A percentile compares a stretch with the other conserved stretches of the same genome.
Conservation (phyloP, 2,888 invertebrate genomes). For the Spodoptera picta region DNA sequence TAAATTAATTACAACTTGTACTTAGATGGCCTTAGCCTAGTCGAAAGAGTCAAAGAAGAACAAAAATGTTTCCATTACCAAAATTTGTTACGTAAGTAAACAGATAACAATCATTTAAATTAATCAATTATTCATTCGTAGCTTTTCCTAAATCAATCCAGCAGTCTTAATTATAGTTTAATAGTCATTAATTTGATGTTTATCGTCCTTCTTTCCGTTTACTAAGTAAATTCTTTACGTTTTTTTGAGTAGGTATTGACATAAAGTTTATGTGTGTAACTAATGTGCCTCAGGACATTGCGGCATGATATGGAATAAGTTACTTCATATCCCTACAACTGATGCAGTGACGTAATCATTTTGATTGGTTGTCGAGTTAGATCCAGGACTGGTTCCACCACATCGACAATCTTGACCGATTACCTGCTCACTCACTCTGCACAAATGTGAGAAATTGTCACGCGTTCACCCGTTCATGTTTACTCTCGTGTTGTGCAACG, state of each 20-base stretch:
- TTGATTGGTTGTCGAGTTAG: conserved; percentile 62
- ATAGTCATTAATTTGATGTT: conserved; percentile 1
- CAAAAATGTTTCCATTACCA: background rate
- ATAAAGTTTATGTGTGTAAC: conserved; percentile 20
- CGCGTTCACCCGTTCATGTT: conserved; percentile 32
- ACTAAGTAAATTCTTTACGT: conserved; percentile 9
- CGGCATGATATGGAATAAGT: conserved; percentile 50
- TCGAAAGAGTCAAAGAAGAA: too few relatives aligned
- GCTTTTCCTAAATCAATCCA: background rate
- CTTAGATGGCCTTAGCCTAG: too few relatives aligned
- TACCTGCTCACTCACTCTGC: conserved; percentile 49
- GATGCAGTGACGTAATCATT: conserved; percentile 62
- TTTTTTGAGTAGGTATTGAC: conserved; percentile 19
- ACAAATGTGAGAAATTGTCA: conserved; percentile 60
- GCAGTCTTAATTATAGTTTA: conserved; percentile 1
- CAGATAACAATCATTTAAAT: conserved; percentile 9
- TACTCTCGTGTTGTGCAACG: conserved; percentile 49
- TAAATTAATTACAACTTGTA: too few relatives aligned
- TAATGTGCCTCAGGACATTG: conserved; percentile 51
- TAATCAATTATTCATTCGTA: background rate
- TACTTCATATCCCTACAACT: conserved; percentile 67
- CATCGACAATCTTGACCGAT: conserved; percentile 65
- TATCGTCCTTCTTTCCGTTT: conserved; percentile 9
- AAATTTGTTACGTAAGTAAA: background rate
- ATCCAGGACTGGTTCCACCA: conserved; percentile 64